Conservation (phyloP, 2,888 invertebrate species). For the Orgyia antiqua region DNA sequence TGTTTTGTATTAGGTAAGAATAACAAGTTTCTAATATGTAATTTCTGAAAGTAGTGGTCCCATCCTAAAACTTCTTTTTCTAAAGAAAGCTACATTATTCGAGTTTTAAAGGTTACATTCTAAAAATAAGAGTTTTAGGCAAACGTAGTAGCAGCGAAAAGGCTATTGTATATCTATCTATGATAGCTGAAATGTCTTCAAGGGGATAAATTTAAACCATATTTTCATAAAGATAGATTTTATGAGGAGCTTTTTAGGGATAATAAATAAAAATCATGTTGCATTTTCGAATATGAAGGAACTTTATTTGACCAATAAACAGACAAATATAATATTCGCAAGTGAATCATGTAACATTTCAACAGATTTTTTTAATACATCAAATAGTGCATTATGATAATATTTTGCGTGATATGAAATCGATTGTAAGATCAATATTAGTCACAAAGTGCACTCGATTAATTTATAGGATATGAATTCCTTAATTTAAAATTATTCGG, state of each 20-base stretch:
- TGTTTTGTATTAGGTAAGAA: too few species aligned
- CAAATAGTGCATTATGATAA: conserved; percentile 60
- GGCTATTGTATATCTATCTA: too few species aligned
- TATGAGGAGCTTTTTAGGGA: neutral
- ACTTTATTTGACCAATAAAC: conserved; percentile 72
- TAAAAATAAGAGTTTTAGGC: too few species aligned
- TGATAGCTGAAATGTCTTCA: too few species aligned
- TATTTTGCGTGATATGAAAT: conserved; percentile 59
- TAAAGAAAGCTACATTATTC: too few species aligned
- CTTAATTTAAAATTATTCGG: conserved; percentile 49
- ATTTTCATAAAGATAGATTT: too few species aligned
- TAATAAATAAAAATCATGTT: conserved; percentile 20
- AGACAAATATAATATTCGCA: conserved; percentile 57
- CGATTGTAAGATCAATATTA: conserved; percentile 38
- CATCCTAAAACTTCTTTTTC: too few species aligned
- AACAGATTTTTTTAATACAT: conserved; percentile 41
- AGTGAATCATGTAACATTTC: conserved; percentile 35
- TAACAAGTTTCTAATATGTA: too few species aligned
- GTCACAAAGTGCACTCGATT: conserved; percentile 45
- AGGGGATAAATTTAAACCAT: too few species aligned
- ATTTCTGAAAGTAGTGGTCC: too few species aligned
- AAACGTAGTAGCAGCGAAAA: too few species aligned
- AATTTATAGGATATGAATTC: conserved; percentile 53
- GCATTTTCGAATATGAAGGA: conserved; percentile 59
- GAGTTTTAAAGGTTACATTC: too few species aligned